Percentiles rank a stretch among this genome's conserved stretches.
phyloP scores from a whole-genome alignment of 2,888 invertebrate species.

The Leptogaster cylindrica region DNA sequence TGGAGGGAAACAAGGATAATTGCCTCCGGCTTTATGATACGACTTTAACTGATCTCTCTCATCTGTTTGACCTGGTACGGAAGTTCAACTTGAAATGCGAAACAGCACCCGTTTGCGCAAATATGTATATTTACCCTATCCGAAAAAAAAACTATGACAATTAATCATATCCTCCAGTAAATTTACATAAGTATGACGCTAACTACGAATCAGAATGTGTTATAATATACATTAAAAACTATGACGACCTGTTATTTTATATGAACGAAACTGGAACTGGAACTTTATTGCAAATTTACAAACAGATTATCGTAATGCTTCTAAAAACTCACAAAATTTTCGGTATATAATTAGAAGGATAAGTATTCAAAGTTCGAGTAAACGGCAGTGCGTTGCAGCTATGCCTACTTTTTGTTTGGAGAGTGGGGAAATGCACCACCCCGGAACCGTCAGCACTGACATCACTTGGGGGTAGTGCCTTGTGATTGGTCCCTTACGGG shows the following conservation, averaged over 20 bases:
- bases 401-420: no score
- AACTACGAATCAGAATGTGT: conserved; percentile 32
- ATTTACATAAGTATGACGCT: conserved; percentile 7
- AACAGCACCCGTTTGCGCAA: neutral
- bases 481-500: no score
- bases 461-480: no score
- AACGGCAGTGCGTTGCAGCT: conserved; percentile 29
- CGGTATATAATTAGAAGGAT: conserved; percentile 38
- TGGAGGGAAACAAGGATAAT: neutral
- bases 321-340: conserved; percentile 33
- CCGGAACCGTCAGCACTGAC: no score
- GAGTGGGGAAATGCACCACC: no score
- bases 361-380: conserved; percentile 44
- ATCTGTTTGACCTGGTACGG: neutral
- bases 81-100: conserved; percentile 31
- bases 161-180: conserved; percentile 39
- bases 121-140: neutral
- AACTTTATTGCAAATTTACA: conserved; percentile 3
- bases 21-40: conserved; percentile 1
- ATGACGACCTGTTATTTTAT: conserved; percentile 29
- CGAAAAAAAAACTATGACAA: neutral
- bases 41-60: conserved; percentile 6
- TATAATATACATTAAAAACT: conserved; percentile 40
- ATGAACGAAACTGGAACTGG: conserved; percentile 11
- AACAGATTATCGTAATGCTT: conserved; percentile 34